Conservation (phyloP, 2,888 invertebrate species). For the Celastrina argiolus region DNA sequence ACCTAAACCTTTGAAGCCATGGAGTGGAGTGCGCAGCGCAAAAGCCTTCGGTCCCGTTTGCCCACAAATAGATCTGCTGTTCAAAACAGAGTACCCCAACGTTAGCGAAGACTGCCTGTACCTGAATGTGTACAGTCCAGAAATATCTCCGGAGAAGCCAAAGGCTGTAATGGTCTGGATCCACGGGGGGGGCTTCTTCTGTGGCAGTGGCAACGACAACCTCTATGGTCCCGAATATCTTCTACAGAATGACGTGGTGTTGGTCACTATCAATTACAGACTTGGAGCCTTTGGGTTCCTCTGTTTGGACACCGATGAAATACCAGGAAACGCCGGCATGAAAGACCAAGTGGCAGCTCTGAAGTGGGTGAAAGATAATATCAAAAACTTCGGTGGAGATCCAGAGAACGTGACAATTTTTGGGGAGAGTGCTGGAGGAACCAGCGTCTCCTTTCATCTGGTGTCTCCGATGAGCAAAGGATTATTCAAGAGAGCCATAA, state of each 20-base stretch:
- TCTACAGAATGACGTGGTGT: conserved; percentile 50
- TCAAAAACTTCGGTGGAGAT: conserved; percentile 59
- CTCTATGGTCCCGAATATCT: conserved; percentile 60
- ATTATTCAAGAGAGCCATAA: conserved; percentile 72
- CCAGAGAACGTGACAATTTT: conserved; percentile 62
- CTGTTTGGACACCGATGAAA: conserved; percentile 54
- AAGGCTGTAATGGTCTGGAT: conserved; percentile 62
- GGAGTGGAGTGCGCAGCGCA: conserved; percentile 55
- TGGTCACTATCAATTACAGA: conserved; percentile 65
- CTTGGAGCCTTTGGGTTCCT: conserved; percentile 60
- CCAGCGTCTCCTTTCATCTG: conserved; percentile 50
- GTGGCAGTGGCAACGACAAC: conserved; percentile 53
- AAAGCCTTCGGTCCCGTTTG: conserved; percentile 50
- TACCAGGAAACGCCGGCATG: conserved; percentile 68
- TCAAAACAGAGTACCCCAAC: conserved; percentile 18
- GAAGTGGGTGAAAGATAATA: conserved; percentile 60
- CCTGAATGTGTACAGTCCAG: conserved; percentile 60
- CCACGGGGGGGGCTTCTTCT: conserved; percentile 54
- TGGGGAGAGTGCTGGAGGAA: conserved; percentile 64
- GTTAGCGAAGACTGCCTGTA: conserved; percentile 62
- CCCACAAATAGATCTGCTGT: conserved; percentile 43
- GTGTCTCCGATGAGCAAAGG: conserved; percentile 65
- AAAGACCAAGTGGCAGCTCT: conserved; percentile 67
- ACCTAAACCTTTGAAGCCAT: conserved; percentile 50
- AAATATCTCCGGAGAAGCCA: conserved; percentile 39